Conservation (phyloP, 30 jellyfish, hydroid and myxozoan genomes). For the Mastigias papua region DNA sequence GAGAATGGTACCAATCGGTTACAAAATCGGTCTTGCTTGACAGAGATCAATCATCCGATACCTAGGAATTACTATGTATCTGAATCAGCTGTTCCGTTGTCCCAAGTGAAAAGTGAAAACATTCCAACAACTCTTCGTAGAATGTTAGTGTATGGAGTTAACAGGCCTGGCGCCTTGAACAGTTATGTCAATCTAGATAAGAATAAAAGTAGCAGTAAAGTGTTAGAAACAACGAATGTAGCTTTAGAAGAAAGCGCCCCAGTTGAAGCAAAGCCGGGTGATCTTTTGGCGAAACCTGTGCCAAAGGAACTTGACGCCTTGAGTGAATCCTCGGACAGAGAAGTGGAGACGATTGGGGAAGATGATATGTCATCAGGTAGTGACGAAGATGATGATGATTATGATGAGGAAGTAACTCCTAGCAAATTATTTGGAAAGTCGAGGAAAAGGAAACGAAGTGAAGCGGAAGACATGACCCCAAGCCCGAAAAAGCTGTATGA, state of each 20-base stretch:
- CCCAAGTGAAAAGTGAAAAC: conserved; percentile 45
- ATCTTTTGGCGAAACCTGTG: conserved; percentile 1
- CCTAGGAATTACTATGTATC: conserved; percentile 28
- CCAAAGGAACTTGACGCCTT: conserved; percentile 30
- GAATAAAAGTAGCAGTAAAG: background rate
- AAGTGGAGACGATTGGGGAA: conserved; percentile 48
- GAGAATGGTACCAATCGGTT: conserved; percentile 9
- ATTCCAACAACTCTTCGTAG: conserved; percentile 51
- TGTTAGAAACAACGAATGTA: background rate
- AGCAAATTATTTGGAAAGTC: conserved; percentile 17
- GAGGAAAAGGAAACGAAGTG: conserved; percentile 77
- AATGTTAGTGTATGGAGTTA: conserved; percentile 55
- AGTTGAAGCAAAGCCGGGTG: conserved; percentile 2
- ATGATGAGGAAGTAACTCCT: conserved; percentile 67
- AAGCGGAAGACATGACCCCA: conserved; percentile 93
- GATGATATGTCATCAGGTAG: conserved; percentile 43
- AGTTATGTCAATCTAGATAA: conserved; percentile 23
- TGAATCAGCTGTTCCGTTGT: conserved; percentile 17
- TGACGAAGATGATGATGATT: conserved; percentile 74
- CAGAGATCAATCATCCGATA: conserved; percentile 65
- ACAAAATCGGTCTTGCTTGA: conserved; percentile 41
- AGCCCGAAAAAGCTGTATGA: conserved; percentile 75
- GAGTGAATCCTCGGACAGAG: conserved; percentile 54
- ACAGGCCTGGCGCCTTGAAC: conserved; percentile 72
- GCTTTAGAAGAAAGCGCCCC: background rate